Evolutionary conservation across 2,888 invertebrate species (phyloP).

Genomic region (Dinocampus coccinellae): DNA sequence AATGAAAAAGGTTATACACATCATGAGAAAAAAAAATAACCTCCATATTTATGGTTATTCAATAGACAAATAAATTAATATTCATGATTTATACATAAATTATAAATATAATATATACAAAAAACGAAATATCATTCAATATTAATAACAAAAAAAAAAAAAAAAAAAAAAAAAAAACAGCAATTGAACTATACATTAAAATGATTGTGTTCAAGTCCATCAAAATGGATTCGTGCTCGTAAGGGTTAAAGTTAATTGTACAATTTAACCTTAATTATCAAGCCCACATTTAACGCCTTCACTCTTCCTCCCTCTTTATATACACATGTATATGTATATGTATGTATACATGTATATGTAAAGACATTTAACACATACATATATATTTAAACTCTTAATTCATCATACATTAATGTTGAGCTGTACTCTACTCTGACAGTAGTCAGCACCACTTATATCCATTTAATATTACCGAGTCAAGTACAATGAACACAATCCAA

Average conservation of each 20-base stretch:
- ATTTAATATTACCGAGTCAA: slow-evolving; percentile 1
- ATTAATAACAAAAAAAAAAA: not conserved
- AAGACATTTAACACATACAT: not conserved
- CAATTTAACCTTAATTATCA: slow-evolving; percentile 51
- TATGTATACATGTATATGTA: not conserved
- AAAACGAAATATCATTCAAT: not conserved
- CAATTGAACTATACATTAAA: not conserved
- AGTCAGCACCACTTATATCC: not conserved
- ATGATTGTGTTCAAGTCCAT: slow-evolving; percentile 1
- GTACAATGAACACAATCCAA: slow-evolving; percentile 3
- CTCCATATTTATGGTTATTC: not conserved
- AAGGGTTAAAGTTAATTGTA: slow-evolving; percentile 46
- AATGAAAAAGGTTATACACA: not conserved
- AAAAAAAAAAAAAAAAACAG: not conserved
- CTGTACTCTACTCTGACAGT: not conserved
- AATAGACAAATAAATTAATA: not conserved
- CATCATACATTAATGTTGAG: slow-evolving; percentile 1
- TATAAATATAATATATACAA: not conserved
- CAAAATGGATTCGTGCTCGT: not conserved
- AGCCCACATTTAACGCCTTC: slow-evolving; percentile 34
- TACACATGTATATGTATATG: not conserved
- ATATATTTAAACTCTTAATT: slow-evolving; percentile 3
- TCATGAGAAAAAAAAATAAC: not conserved
- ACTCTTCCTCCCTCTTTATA: slow-evolving; percentile 21
- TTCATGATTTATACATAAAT: not conserved